Evolutionary conservation across 1,140 invertebrate species (phyloP).

Genomic region (Grapholita molesta): DNA sequence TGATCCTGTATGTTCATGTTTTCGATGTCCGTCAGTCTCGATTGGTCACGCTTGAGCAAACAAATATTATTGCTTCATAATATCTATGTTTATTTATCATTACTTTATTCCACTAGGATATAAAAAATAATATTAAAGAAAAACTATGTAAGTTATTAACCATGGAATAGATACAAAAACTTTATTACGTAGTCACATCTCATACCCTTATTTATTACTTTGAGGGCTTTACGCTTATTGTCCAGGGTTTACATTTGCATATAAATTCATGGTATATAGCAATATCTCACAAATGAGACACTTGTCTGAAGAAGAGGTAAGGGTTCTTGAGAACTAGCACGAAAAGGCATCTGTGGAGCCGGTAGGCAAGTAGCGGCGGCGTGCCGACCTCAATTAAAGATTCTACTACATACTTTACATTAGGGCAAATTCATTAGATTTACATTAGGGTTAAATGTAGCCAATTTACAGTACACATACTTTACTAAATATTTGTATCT

Average conservation of each 20-base stretch:
- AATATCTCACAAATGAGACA: not conserved
- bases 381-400: not conserved
- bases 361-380: not conserved
- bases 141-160: not conserved
- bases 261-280: not conserved
- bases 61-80: not conserved
- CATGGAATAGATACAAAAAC: too few relatives aligned
- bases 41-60: not conserved
- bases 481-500: too few relatives aligned
- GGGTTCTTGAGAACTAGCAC: not conserved
- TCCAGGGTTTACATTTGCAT: too few relatives aligned
- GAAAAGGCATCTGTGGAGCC: not conserved
- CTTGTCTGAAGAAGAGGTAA: not conserved
- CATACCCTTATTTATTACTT: too few relatives aligned
- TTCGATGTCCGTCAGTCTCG: conserved; percentile 6
- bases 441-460: too few relatives aligned
- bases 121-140: not conserved
- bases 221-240: too few relatives aligned
- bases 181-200: too few relatives aligned
- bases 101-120: not conserved
- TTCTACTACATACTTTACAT: too few relatives aligned
- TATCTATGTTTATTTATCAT: not conserved
- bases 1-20: conserved; percentile 3
- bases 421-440: too few relatives aligned
- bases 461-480: too few relatives aligned